Conservation (phyloP, 2,113 vertebrate genomes). For the Tricholaema leucomelas region DNA sequence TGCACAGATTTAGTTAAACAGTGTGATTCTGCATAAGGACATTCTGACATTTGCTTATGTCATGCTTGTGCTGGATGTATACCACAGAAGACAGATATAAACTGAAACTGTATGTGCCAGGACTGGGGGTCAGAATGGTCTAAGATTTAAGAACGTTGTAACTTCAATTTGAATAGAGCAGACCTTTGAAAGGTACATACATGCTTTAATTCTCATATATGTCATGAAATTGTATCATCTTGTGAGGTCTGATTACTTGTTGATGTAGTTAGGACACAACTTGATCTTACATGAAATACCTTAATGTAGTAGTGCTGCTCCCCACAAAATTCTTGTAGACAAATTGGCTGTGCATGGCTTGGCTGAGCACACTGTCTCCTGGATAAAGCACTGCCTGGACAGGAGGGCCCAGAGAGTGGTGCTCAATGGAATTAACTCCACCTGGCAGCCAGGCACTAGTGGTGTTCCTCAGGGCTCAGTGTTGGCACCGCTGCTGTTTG, state of each 20-base stretch:
- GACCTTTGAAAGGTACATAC: not conserved
- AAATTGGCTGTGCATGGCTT: no score
- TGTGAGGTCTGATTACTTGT: not conserved
- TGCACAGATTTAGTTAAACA: not conserved
- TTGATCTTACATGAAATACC: not conserved
- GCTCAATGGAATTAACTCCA: no score
- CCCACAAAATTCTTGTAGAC: no score
- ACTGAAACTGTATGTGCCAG: not conserved
- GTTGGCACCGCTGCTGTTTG: no score
- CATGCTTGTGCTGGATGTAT: not conserved
- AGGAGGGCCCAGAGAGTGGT: no score
- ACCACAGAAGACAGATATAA: constrained; percentile 1
- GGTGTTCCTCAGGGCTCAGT: no score
- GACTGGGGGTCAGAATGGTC: not conserved
- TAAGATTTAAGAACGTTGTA: not conserved
- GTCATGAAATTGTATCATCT: not conserved
- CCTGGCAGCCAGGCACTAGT: no score
- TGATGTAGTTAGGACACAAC: not conserved
- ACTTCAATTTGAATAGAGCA: not conserved
- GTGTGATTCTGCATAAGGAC: not conserved
- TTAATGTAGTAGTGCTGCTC: not conserved
- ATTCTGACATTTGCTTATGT: not conserved
- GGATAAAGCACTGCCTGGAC: no score
- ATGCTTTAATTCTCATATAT: not conserved
- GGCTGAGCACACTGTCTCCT: no score